Conservation (phyloP, 2,797 vertebrate species). For the Acanthurus leucopareius region DNA sequence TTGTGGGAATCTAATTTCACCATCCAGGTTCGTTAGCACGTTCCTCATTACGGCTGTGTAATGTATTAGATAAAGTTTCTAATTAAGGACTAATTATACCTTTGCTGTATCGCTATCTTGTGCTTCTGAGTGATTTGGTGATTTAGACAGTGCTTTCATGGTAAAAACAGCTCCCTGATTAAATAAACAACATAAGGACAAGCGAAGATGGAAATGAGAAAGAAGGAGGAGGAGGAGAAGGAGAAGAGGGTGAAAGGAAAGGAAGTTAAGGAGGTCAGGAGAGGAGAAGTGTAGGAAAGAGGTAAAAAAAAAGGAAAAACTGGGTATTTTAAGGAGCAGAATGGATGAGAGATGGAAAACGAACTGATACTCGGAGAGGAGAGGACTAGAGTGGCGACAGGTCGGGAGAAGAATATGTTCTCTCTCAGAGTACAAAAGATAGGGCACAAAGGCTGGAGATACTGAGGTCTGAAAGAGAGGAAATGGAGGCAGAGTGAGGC, state of each 20-base stretch:
- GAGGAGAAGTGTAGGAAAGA: constrained; percentile 35
- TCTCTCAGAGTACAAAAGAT: constrained; percentile 36
- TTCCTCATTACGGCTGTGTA: constrained; percentile 64
- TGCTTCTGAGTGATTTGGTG: constrained; percentile 73
- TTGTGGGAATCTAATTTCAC: constrained; percentile 73
- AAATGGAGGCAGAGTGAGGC: constrained; percentile 45
- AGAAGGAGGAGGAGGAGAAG: not conserved
- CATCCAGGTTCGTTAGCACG: constrained; percentile 71
- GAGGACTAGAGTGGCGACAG: constrained; percentile 24
- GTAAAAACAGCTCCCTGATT: constrained; percentile 62
- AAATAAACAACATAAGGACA: constrained; percentile 71
- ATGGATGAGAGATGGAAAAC: constrained; percentile 29
- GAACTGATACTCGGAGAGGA: constrained; percentile 30
- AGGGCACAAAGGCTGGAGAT: constrained; percentile 38
- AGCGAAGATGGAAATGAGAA: constrained; percentile 58
- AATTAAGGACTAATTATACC: constrained; percentile 84
- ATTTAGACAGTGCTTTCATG: constrained; percentile 69
- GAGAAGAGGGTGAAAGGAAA: constrained; percentile 26
- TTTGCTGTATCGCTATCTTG: constrained; percentile 71
- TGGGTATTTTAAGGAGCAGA: constrained; percentile 30
- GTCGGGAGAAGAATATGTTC: constrained; percentile 37
- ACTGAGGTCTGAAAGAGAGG: constrained; percentile 32
- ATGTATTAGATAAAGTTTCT: constrained; percentile 81
- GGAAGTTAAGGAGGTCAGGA: constrained; percentile 47
- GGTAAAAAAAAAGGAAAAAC: constrained; percentile 29